Evolutionary conservation across 2,888 invertebrate genomes (phyloP).

Genomic region (Rhagonycha fulva): DNA sequence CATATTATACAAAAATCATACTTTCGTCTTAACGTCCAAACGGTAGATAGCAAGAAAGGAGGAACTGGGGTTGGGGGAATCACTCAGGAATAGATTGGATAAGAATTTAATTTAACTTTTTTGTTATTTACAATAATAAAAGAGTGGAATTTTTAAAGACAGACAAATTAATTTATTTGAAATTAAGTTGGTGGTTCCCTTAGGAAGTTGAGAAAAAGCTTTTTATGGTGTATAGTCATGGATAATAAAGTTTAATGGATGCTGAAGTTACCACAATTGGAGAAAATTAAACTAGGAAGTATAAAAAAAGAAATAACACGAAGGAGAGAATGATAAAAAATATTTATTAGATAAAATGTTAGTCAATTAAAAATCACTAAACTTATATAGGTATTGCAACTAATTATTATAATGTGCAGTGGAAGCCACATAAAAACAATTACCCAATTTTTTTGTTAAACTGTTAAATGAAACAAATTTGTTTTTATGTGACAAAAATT

Average conservation of each 20-base stretch:
- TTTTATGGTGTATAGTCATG: neutral
- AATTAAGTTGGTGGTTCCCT: neutral
- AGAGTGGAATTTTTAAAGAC: neutral
- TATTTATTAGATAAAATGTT: constrained; percentile 54
- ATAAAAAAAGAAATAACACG: constrained; percentile 1
- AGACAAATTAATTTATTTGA: neutral
- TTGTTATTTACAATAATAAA: neutral
- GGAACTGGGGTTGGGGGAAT: neutral
- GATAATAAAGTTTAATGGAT: neutral
- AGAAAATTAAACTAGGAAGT: neutral
- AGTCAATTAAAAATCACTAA: constrained; percentile 51
- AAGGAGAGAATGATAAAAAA: constrained; percentile 47
- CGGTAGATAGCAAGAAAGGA: no score
- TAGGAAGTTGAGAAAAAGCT: neutral
- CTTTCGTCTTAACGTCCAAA: neutral
- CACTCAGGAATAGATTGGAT: neutral
- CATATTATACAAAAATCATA: neutral
- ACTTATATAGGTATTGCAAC: constrained; percentile 51
- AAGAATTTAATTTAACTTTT: neutral
- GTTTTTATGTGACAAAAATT: constrained; percentile 46
- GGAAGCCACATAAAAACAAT: constrained; percentile 51
- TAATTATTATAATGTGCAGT: constrained; percentile 49
- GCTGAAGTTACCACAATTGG: neutral
- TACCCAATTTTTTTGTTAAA: constrained; percentile 3
- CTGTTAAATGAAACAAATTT: constrained; percentile 11